A percentile compares a stretch with the other conserved stretches of the same genome.
Evolutionary conservation across 2,797 vertebrate species (phyloP).

Genomic region (Huso huso): DNA sequence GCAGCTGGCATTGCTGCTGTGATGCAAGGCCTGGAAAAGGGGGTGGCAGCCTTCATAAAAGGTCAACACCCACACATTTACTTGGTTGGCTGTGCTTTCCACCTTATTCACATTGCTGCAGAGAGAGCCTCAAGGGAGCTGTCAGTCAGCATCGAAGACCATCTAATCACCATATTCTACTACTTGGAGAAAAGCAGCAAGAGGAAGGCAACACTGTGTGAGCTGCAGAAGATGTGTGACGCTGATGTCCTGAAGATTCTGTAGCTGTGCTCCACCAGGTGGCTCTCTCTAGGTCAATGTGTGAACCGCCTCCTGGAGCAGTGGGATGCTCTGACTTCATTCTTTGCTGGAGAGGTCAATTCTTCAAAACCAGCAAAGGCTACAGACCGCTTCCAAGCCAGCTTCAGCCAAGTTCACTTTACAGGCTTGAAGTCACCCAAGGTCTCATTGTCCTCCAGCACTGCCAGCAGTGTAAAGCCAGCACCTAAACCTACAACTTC

Average conservation of each 20-base stretch:
- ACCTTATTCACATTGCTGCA: conserved; percentile 18
- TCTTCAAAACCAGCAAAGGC: neutral
- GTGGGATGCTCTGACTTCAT: conserved; percentile 17
- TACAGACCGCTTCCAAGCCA: neutral
- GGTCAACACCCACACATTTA: conserved; percentile 8
- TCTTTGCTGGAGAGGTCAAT: conserved; percentile 14
- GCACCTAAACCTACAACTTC: neutral
- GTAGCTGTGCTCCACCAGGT: conserved; percentile 11
- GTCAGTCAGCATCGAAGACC: conserved; percentile 10
- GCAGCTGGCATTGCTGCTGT: conserved; percentile 18
- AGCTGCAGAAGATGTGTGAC: conserved; percentile 7
- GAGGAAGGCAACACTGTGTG: conserved; percentile 10
- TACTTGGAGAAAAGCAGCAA: conserved; percentile 20
- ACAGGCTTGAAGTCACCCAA: neutral
- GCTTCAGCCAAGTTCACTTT: neutral
- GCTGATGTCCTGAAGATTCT: conserved; percentile 13
- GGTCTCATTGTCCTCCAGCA: neutral
- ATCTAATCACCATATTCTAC: conserved; percentile 11
- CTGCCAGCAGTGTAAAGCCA: neutral
- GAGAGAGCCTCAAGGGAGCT: conserved; percentile 9
- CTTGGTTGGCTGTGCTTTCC: conserved; percentile 14
- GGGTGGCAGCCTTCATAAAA: conserved; percentile 17
- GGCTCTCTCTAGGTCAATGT: conserved; percentile 14
- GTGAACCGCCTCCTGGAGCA: conserved; percentile 11
- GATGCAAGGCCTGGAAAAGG: conserved; percentile 20